phyloP scores from a whole-genome alignment of 2,797 vertebrate species.

The Scyliorhinus canicula region DNA sequence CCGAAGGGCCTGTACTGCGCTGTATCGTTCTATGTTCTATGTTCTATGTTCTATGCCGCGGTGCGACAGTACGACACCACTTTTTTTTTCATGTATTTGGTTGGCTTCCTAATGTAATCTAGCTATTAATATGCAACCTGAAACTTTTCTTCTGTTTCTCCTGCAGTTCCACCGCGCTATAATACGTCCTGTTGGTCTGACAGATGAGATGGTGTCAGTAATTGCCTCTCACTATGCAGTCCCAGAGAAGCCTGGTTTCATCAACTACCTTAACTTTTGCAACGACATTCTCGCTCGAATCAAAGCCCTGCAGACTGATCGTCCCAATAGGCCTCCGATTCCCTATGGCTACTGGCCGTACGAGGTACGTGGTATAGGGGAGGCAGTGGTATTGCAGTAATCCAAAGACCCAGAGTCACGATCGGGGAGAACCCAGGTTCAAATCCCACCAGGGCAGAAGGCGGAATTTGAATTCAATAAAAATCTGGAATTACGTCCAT shows the following conservation, averaged over 20 bases:
- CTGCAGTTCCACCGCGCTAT: neutral
- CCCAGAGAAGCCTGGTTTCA: neutral
- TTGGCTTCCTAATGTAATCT: neutral
- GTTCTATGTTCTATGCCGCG: too few species aligned
- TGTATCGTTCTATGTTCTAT: too few species aligned
- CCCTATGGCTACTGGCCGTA: constrained; percentile 16
- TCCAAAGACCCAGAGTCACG: too few species aligned
- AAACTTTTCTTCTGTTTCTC: neutral
- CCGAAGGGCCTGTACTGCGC: too few species aligned
- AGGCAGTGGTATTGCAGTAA: too few species aligned
- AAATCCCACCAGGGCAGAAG: too few species aligned
- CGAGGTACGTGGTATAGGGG: constrained; percentile 20
- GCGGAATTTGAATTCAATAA: too few species aligned
- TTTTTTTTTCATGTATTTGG: too few species aligned
- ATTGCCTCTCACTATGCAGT: neutral
- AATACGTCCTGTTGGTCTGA: neutral
- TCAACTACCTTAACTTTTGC: constrained; percentile 19
- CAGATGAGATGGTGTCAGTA: constrained; percentile 1
- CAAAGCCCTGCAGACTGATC: neutral
- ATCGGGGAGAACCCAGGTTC: too few species aligned
- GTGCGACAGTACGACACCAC: too few species aligned
- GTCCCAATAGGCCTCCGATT: neutral
- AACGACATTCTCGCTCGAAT: neutral
- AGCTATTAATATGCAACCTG: neutral
- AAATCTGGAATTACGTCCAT: too few species aligned